Evolutionary conservation across 2,113 vertebrate genomes (phyloP).

Genomic region (Cyanoderma ruficeps): DNA sequence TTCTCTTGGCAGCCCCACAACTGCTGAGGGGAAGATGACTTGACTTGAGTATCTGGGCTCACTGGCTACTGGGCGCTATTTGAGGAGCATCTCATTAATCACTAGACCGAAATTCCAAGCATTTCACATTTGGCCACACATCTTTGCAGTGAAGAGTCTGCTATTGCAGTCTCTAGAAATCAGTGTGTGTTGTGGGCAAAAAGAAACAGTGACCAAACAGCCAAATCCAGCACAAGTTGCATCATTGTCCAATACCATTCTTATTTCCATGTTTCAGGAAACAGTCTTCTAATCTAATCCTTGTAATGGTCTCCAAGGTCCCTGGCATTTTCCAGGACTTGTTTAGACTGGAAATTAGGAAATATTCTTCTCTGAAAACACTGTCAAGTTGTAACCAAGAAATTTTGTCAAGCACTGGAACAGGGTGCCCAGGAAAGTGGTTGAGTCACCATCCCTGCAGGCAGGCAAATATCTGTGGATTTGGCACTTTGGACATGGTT

Average conservation of each 20-base stretch:
- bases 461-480: neutral
- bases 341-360: neutral
- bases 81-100: neutral
- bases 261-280: neutral
- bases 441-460: too few species aligned
- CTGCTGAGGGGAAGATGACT: neutral
- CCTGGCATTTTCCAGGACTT: neutral
- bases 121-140: rapidly evolving
- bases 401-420: neutral
- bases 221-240: neutral
- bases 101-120: neutral
- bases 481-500: neutral
- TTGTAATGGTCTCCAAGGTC: neutral
- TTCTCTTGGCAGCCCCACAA: rapidly evolving
- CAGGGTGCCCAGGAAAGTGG: neutral
- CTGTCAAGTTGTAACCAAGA: neutral
- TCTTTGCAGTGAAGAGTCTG: neutral
- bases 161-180: neutral
- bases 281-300: neutral
- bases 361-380: neutral
- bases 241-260: neutral
- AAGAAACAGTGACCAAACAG: neutral
- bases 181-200: neutral
- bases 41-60: rapidly evolving
- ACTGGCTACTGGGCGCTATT: neutral